Base-by-base conservation (phyloP, 2,113 vertebrate genomes). In the Sapayoa aenigma region DNA sequence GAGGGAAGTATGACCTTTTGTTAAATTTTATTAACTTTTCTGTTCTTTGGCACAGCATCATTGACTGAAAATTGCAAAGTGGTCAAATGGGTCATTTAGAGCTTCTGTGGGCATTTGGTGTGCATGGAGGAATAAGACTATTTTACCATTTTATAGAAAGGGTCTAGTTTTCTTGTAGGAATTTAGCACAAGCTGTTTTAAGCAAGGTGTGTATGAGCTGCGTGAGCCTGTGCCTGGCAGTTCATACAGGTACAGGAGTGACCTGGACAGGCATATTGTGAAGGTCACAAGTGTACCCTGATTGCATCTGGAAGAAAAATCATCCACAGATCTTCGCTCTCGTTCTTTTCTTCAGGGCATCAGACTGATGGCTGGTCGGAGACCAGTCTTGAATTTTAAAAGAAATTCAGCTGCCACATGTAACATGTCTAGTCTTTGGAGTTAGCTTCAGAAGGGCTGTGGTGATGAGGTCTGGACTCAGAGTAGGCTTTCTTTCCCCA, bases 181-280 rank as follows among this genome's bases (percentile, higher is more conserved):
- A 55, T 59, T 75, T 46, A 42, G 18, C 14, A 49, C 0, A 0
- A 27, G 23, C 52, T 89, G 55, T 58, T 62, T 33, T 9, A 46
- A 25, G 21, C 0, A 0, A 5, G 16, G 33, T 42, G 33, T 77
- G 21, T 50, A 33, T 39, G 35, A 77, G 42, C 55, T 77, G 39
- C 4, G 6, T 58, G 55, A 91, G 23, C 9, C 9, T 42, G 25
- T 69, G 28, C 50, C 56, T 44, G 67, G 84, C 63, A 24, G 55
- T 9, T 87, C 63, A 35, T 39, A 16, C 0, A 12, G 9, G 21
- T 53, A 19, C 30, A 7, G 35, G 15, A 10, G 11, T 50, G n/a
- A 75, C 28, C 58, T 27, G 20, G 28, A 66, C 49, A 35, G 47
- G 31, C 0, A 0, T 39, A 20, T 53, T 41, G 50, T 6, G 15